Evolutionary conservation across 2,113 vertebrate species (phyloP).

Genomic region (Petrocephalus zakoni): DNA sequence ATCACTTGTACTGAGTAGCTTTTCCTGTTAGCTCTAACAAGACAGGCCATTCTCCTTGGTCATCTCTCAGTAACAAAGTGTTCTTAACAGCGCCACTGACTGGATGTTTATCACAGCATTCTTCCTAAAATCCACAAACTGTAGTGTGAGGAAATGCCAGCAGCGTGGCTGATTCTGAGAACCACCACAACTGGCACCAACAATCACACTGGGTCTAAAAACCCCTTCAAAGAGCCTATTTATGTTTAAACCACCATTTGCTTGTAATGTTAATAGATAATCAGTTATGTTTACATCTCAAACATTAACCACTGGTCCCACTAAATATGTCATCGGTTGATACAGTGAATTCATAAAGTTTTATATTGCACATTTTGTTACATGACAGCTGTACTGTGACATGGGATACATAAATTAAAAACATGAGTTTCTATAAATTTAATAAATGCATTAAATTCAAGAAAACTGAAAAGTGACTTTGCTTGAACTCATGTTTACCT

Average conservation of each 20-base stretch:
- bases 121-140: not conserved
- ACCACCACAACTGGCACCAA: not conserved
- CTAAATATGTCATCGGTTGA: not conserved
- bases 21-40: not conserved
- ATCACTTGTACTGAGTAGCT: not conserved
- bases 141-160: not conserved
- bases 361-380: not conserved
- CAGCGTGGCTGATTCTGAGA: not conserved
- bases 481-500: constrained; percentile 9
- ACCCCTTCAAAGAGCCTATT: not conserved
- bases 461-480: not conserved
- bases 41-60: not conserved
- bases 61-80: not conserved
- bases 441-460: not conserved
- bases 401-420: not conserved
- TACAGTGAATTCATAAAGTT: not conserved
- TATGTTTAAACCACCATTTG: not conserved
- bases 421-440: not conserved
- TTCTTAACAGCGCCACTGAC: not conserved
- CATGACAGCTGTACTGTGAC: not conserved
- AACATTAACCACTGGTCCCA: not conserved
- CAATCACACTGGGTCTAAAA: not conserved
- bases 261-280: not conserved
- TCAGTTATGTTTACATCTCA: not conserved
- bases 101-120: not conserved